Evolutionary conservation across 2,888 invertebrate genomes (phyloP).

Genomic region (Tinea trinotella): DNA sequence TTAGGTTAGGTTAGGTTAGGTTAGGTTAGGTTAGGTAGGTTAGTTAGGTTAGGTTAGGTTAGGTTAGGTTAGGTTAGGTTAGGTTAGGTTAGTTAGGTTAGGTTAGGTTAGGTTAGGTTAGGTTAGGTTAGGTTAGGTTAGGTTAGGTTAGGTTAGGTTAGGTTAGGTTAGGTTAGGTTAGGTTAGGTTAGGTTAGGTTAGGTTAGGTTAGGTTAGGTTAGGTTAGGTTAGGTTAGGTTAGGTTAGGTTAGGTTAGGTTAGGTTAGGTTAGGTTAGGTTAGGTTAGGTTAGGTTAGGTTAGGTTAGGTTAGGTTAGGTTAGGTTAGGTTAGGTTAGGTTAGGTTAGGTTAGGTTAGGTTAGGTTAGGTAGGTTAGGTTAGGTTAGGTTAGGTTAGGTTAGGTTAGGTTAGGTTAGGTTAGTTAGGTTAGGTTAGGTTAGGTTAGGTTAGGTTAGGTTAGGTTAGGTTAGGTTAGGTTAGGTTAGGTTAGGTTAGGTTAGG

Average conservation of each 20-base stretch:
- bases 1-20: conserved; percentile 9
- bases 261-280: conserved; percentile 20
- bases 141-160: conserved; percentile 19
- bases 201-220: conserved; percentile 20
- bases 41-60: conserved; percentile 19
- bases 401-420: conserved; percentile 20
- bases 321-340: conserved; percentile 20
- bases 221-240: conserved; percentile 20
- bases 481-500: no score
- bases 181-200: conserved; percentile 20
- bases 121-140: conserved; percentile 19
- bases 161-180: conserved; percentile 19
- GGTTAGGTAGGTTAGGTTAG: no score
- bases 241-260: conserved; percentile 19
- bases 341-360: conserved; percentile 20
- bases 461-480: conserved; percentile 16
- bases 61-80: conserved; percentile 19
- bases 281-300: conserved; percentile 22
- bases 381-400: conserved; percentile 20
- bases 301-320: conserved; percentile 22
- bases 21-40: no score
- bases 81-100: conserved; percentile 19
- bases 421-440: conserved; percentile 20
- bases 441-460: conserved; percentile 20
- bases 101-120: conserved; percentile 16